Percentiles rank a stretch among this genome's conserved stretches.
These are phyloP conservation scores for Bubo scandiacus DNA, from an alignment of 2,113 vertebrate genomes.

Conservation along the genomic window DNA sequence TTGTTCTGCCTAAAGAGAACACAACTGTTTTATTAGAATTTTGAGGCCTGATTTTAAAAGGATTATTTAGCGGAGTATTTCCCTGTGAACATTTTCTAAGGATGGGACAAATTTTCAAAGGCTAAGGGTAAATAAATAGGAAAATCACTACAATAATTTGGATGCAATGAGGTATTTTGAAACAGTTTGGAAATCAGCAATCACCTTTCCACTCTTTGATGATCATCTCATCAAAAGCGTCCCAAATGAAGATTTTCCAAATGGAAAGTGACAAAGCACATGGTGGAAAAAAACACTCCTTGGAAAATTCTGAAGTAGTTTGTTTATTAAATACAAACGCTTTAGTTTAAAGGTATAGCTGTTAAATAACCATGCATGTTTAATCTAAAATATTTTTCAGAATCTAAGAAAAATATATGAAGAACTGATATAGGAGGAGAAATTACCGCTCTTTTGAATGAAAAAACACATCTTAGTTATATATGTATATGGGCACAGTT, in stretches of 20 bases:
- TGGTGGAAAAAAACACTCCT: not conserved
- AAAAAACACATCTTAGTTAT: not conserved
- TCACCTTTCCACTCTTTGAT: not conserved
- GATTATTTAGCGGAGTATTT: not conserved
- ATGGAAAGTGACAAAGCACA: not conserved
- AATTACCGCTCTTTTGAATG: not conserved
- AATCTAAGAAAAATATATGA: not conserved
- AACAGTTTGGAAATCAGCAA: not conserved
- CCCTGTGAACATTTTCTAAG: not conserved
- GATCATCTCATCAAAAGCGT: not conserved
- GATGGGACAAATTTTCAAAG: not conserved
- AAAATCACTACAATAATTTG: not conserved
- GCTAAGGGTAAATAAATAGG: not conserved
- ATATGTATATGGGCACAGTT: not conserved
- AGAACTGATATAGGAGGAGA: not conserved
- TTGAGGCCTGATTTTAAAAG: not conserved
- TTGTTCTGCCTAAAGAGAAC: not conserved
- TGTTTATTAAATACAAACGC: not conserved
- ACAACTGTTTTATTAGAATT: not conserved
- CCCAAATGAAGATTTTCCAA: not conserved
- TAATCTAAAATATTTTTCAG: not conserved
- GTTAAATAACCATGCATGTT: not conserved
- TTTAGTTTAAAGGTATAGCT: not conserved
- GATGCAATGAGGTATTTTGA: not conserved
- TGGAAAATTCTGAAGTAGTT: slow-evolving; percentile 23